Evolutionary conservation across 2,113 vertebrate species (phyloP).

Genomic region (Mustela lutreola): DNA sequence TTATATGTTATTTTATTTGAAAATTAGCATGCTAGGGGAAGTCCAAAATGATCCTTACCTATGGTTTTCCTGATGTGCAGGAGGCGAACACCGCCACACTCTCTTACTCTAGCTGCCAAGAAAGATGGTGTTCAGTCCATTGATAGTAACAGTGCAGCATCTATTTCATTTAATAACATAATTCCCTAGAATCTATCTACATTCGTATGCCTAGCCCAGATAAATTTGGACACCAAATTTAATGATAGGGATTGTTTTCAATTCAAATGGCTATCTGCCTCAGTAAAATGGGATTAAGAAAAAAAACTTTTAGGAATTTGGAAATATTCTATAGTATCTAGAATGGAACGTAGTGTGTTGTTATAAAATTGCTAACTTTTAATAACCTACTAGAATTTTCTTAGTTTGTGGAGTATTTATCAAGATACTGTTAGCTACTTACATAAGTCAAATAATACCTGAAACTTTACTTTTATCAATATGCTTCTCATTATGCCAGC

Average conservation of each 20-base stretch:
- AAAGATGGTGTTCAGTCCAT: neutral
- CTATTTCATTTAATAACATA: neutral
- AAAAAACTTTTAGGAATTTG: neutral
- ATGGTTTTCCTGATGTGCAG: neutral
- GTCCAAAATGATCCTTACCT: neutral
- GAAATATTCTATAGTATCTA: conserved; percentile 7
- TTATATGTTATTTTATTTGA: neutral
- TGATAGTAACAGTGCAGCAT: neutral
- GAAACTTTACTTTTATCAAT: conserved; percentile 35
- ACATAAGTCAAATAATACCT: neutral
- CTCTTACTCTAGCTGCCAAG: neutral
- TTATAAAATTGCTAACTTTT: conserved; percentile 49
- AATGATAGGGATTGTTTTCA: neutral
- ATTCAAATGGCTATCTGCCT: conserved; percentile 7
- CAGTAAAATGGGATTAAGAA: neutral
- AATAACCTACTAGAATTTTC: conserved; percentile 13
- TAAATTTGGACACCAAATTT: neutral
- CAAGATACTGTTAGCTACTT: neutral
- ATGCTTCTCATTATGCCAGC: neutral
- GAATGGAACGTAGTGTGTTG: neutral
- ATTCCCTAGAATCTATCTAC: neutral
- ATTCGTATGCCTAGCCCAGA: neutral
- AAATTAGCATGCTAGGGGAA: neutral
- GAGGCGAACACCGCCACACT: neutral
- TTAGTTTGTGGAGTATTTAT: neutral